Base-by-base conservation (phyloP, 2,113 vertebrate species). In the Vidua macroura region DNA sequence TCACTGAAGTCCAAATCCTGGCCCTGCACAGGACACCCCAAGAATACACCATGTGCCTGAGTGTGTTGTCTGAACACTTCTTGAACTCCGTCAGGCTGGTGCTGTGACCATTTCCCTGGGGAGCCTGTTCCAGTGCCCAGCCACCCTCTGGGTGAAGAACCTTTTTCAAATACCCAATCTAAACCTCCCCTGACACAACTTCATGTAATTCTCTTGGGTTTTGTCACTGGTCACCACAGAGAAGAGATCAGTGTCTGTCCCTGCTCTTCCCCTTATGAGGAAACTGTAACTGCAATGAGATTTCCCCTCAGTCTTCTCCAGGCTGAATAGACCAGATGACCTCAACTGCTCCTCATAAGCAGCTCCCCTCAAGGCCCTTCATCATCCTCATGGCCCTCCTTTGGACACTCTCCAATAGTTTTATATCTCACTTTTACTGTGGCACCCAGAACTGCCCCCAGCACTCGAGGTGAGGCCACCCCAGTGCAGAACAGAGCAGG, bases 91-190 rank as follows among this genome's bases (percentile, higher is more conserved):
- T 3, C 25, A 51, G 9, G 39, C 52, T 13, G 13, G 1, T 53
- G 20, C 28, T 48, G 46, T 41, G 21, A 60, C 20, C 7, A 4
- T 6, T 46, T 10, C 69, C 17, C 16, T 60, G 14, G 20, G 20
- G 3, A 75, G 39, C 9, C 46, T 15, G 0, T 68, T 15, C 39
- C 53, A 83, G 17, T 19, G 17, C 5, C 1, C 53, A 48, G 0
- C 3, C 15, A 60, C 15, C 3, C 8, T 60, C 28, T 30, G 16
- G 8, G 10, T 43, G 17, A 73, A 35, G 6, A 37, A 58, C 3
- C 15, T 46, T 52, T 52, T 39, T 1, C 1, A 0, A 1, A 25
- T 46, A n/a, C 2, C 0, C 7, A 60, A 10, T 6, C 33, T 66
- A 39, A 82, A 39, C 13, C 23, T 75, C 6, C 46, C 24, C 7